Evolutionary conservation across 2,888 invertebrate species (phyloP).

Genomic region (Mesorhabditis belari): DNA sequence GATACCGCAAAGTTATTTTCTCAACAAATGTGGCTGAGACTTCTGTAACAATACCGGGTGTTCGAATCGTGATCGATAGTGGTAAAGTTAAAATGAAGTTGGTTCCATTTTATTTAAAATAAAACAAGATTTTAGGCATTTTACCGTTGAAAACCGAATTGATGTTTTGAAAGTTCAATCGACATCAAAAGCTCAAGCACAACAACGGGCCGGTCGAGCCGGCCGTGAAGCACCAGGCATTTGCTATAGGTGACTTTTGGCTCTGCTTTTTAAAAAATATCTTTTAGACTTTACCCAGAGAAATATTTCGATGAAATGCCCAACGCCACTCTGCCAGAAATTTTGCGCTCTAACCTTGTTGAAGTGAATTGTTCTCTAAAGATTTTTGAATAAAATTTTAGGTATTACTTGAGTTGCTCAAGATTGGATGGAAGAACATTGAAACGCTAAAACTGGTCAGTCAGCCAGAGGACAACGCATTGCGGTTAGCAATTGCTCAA

Average conservation of each 20-base stretch:
- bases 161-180: slow-evolving; percentile 77
- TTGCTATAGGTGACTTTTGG: slow-evolving; percentile 32
- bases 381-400: slow-evolving; percentile 7
- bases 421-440: slow-evolving; percentile 72
- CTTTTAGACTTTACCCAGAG: slow-evolving; percentile 8
- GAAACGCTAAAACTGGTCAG: slow-evolving; percentile 82
- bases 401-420: slow-evolving; percentile 74
- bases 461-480: slow-evolving; percentile 69
- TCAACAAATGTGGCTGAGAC: slow-evolving; percentile 97
- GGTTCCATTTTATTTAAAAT: slow-evolving; percentile 2
- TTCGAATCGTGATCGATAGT: slow-evolving; percentile 66
- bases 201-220: slow-evolving; percentile 84
- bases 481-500: slow-evolving; percentile 19
- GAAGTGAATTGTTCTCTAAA: slow-evolving; percentile 6
- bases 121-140: slow-evolving; percentile 24
- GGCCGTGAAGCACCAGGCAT: slow-evolving; percentile 63
- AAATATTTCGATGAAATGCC: slow-evolving; percentile 68
- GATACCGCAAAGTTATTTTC: slow-evolving; percentile 69
- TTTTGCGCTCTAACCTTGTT: slow-evolving; percentile 60
- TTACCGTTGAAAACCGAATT: slow-evolving; percentile 34
- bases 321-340: slow-evolving; percentile 76
- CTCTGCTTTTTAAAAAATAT: slow-evolving; percentile 7
- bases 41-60: slow-evolving; percentile 88
- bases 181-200: slow-evolving; percentile 78
- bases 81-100: slow-evolving; percentile 52